Conservation (phyloP, 2,888 invertebrate genomes). For the Allygus modestus region DNA sequence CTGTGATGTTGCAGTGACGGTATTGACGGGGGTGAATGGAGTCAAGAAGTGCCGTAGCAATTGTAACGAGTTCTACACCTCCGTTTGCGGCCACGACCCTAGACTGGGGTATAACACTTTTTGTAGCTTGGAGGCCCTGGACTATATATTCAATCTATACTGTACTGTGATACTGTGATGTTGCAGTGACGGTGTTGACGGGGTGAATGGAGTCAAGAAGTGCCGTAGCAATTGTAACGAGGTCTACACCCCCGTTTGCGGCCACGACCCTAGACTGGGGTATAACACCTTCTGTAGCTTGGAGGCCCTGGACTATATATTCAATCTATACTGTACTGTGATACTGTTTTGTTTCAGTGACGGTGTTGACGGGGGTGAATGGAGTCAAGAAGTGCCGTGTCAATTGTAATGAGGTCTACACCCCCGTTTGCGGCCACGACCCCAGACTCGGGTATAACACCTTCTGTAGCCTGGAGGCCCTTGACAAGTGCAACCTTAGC, state of each 20-base stretch:
- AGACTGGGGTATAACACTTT: constrained; percentile 21
- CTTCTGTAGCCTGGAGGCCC: constrained; percentile 36
- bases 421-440: constrained; percentile 43
- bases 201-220: constrained; percentile 15
- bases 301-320: no score
- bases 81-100: constrained; percentile 20
- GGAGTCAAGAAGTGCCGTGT: constrained; percentile 27
- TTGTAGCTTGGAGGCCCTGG: neutral
- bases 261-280: constrained; percentile 22
- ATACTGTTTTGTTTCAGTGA: neutral
- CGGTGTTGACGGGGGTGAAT: neutral
- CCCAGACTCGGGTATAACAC: constrained; percentile 17
- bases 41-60: constrained; percentile 32
- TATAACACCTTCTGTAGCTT: neutral
- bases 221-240: constrained; percentile 28
- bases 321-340: no score
- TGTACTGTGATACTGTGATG: neutral
- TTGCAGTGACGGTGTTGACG: neutral
- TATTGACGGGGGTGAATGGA: neutral
- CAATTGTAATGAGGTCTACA: constrained; percentile 45
- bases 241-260: constrained; percentile 27
- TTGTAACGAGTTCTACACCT: constrained; percentile 15
- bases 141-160: neutral
- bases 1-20: neutral
- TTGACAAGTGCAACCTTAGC: constrained; percentile 22